Evolutionary conservation across 2,797 vertebrate genomes (phyloP).

Genomic region (Enteromius viviparus): DNA sequence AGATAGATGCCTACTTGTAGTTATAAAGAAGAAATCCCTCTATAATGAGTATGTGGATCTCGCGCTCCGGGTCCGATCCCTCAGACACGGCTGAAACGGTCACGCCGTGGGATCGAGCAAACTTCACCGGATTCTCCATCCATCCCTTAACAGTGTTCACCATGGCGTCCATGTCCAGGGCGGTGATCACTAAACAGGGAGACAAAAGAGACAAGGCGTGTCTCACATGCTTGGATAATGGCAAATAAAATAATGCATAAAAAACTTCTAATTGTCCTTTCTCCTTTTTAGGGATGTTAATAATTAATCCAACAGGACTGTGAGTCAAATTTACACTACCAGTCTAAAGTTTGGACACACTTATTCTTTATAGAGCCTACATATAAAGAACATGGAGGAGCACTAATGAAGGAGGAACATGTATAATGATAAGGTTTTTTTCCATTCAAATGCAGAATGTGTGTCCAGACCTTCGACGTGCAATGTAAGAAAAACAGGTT

Average conservation of each 20-base stretch:
- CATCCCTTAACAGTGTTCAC: conserved; percentile 89
- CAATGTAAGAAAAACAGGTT: conserved; percentile 1
- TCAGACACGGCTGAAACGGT: conserved; percentile 69
- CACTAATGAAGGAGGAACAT: background rate
- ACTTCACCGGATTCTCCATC: conserved; percentile 89
- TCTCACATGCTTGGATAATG: conserved; percentile 62
- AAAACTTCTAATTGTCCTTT: conserved; percentile 52
- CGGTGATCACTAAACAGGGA: conserved; percentile 79
- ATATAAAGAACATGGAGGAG: background rate
- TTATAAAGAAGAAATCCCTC: conserved; percentile 97
- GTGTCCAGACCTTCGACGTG: conserved; percentile 25
- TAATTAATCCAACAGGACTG: conserved; percentile 54
- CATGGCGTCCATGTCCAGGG: conserved; percentile 96
- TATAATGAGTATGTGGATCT: conserved; percentile 87
- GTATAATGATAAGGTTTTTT: background rate
- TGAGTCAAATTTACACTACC: conserved; percentile 52
- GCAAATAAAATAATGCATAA: conserved; percentile 55
- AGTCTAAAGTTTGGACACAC: conserved; percentile 62
- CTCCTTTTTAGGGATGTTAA: conserved; percentile 30
- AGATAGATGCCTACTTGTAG: conserved; percentile 81
- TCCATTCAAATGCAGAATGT: background rate
- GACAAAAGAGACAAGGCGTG: conserved; percentile 54
- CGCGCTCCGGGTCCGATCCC: conserved; percentile 63
- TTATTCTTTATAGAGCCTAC: background rate
- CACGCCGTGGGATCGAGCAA: conserved; percentile 90